phyloP scores from a whole-genome alignment of 2,113 vertebrate genomes.

The Istiophorus platypterus region DNA sequence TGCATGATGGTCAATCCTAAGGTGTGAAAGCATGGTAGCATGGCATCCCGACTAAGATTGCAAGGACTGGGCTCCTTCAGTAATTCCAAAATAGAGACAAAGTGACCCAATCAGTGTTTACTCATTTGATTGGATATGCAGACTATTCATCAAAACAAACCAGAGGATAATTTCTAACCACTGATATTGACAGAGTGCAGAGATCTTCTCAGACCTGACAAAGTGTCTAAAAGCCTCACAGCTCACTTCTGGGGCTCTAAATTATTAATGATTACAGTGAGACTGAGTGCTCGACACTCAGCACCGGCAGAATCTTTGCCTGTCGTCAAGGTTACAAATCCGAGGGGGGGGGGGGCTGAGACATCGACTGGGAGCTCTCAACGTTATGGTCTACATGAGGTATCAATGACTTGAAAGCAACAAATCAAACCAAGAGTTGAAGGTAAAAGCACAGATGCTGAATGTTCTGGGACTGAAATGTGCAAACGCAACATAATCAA shows the following conservation, averaged over 20 bases:
- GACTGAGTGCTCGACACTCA: constrained; percentile 78
- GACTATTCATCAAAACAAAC: constrained; percentile 43
- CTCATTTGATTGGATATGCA: constrained; percentile 18
- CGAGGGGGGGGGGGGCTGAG: constrained; percentile 49
- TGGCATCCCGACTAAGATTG: constrained; percentile 56
- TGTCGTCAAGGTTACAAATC: constrained; percentile 87
- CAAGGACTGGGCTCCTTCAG: constrained; percentile 10
- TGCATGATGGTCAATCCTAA: constrained; percentile 83
- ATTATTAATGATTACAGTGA: constrained; percentile 86
- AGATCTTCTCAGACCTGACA: constrained; percentile 73
- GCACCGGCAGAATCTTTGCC: constrained; percentile 79
- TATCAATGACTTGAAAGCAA: constrained; percentile 76
- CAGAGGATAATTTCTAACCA: constrained; percentile 50
- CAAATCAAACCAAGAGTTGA: constrained; percentile 75
- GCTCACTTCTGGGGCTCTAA: constrained; percentile 83
- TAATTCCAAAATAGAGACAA: constrained; percentile 11
- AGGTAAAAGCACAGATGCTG: constrained; percentile 72
- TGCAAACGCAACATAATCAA: constrained; percentile 69
- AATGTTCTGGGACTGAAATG: constrained; percentile 77
- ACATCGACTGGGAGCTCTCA: constrained; percentile 63
- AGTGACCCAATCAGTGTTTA: constrained; percentile 7
- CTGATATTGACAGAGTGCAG: constrained; percentile 62
- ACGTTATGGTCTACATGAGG: constrained; percentile 72
- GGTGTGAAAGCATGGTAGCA: constrained; percentile 64
- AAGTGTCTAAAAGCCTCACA: constrained; percentile 80